Evolutionary conservation across 2,888 invertebrate species (phyloP).

Genomic region (Sturmia bella): DNA sequence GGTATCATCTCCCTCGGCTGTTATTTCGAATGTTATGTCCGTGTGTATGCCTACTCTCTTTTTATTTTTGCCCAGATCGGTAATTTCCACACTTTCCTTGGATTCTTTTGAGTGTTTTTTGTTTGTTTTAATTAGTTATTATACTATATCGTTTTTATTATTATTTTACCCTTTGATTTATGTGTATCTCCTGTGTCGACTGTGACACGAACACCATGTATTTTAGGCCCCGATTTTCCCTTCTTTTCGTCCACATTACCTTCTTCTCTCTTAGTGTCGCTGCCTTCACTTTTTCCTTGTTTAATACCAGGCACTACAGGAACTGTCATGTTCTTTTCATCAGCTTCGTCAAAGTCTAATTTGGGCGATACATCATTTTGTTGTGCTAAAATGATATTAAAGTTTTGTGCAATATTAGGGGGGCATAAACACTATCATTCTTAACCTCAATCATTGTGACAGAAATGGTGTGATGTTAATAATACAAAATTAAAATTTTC

Average conservation of each 20-base stretch:
- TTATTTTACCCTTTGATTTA: slow-evolving; percentile 78
- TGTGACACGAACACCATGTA: slow-evolving; percentile 82
- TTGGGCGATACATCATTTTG: slow-evolving; percentile 79
- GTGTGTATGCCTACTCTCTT: slow-evolving; percentile 82
- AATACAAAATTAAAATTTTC: too few species aligned
- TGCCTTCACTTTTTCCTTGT: slow-evolving; percentile 58
- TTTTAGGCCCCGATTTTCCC: slow-evolving; percentile 77
- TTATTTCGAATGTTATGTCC: slow-evolving; percentile 82
- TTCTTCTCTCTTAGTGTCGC: slow-evolving; percentile 51
- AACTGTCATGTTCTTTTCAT: slow-evolving; percentile 73
- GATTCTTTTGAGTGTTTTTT: slow-evolving; percentile 74
- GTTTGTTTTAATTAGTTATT: background rate
- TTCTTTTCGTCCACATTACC: slow-evolving; percentile 55
- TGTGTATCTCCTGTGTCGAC: slow-evolving; percentile 81
- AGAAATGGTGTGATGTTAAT: too few species aligned
- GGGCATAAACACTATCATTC: too few species aligned
- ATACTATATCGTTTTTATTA: background rate
- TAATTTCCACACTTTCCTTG: slow-evolving; percentile 81
- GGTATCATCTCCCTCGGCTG: slow-evolving; percentile 77
- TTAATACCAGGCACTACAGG: slow-evolving; percentile 71
- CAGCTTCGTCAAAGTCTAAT: slow-evolving; percentile 80
- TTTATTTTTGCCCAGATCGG: slow-evolving; percentile 79
- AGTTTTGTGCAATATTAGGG: too few species aligned
- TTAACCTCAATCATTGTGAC: too few species aligned
- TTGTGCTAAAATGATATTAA: slow-evolving; percentile 73